A percentile compares a stretch with the other conserved stretches of the same genome.
Conservation (phyloP, 2,888 invertebrate genomes). For the Drosophila nr. perissopoda region DNA sequence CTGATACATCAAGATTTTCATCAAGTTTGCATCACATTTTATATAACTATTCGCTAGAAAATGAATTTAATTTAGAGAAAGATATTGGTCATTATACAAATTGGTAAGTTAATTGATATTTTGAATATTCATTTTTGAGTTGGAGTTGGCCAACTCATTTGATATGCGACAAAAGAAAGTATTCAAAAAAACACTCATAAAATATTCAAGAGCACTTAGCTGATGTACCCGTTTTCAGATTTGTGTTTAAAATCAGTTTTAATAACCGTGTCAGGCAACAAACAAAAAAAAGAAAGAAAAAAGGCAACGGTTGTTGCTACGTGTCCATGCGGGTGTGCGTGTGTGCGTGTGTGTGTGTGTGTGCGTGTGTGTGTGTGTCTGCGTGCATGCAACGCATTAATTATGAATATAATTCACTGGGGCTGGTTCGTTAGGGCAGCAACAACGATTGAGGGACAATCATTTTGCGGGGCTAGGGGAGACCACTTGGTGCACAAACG, state of each 20-base stretch:
- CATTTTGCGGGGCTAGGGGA: conserved; percentile 9
- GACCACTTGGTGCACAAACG: conserved; percentile 46
- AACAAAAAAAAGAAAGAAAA: conserved; percentile 18
- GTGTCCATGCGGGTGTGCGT: conserved; percentile 45
- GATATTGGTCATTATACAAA: neutral
- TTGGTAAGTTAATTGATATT: neutral
- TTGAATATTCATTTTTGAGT: no score
- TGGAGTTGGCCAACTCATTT: neutral
- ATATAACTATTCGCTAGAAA: neutral
- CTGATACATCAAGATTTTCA: neutral
- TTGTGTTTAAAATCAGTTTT: conserved; percentile 71
- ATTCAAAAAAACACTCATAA: neutral
- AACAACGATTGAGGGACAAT: conserved; percentile 41
- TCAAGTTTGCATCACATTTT: neutral
- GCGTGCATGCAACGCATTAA: conserved; percentile 82
- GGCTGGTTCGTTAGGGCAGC: conserved; percentile 62
- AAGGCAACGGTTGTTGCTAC: conserved; percentile 77
- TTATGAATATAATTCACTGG: conserved; percentile 81
- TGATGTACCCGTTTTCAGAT: conserved; percentile 11
- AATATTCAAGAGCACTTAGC: conserved; percentile 11
- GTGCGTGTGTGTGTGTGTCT: conserved; percentile 57
- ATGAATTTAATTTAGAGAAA: neutral
- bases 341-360: conserved; percentile 51
- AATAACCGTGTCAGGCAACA: conserved; percentile 78
- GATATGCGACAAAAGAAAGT: neutral